Evolutionary conservation across 2,113 vertebrate genomes (phyloP).

Genomic region (Datnioides undecimradiatus): DNA sequence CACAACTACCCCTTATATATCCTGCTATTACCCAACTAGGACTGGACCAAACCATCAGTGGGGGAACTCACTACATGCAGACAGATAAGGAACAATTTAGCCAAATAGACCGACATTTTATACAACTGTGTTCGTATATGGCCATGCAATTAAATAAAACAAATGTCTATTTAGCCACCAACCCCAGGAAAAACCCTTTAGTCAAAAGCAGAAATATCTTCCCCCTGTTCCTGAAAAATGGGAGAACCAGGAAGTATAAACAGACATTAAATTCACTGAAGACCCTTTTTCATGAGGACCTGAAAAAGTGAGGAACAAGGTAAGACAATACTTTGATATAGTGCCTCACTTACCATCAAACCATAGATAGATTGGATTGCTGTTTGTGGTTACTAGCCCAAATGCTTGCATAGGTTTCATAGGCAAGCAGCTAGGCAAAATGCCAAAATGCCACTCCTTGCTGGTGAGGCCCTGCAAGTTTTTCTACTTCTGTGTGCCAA

Average conservation of each 20-base stretch:
- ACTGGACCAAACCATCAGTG: conserved; percentile 3
- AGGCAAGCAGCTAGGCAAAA: too few relatives aligned
- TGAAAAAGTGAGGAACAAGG: background rate
- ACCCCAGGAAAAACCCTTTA: background rate
- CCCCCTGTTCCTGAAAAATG: background rate
- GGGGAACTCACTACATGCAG: background rate
- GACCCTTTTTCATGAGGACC: background rate
- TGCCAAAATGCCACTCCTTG: background rate
- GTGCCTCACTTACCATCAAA: background rate
- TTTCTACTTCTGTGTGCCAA: background rate
- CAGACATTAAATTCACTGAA: accelerated
- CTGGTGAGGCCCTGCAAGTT: background rate
- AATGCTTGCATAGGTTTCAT: background rate
- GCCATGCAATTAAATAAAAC: accelerated
- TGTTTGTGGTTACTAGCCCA: background rate
- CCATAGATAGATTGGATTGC: background rate
- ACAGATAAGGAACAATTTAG: background rate
- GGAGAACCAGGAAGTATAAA: conserved; percentile 29
- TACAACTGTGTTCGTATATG: background rate
- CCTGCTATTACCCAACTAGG: background rate
- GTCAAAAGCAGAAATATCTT: background rate
- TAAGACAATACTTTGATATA: background rate
- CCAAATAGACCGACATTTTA: background rate
- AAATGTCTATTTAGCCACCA: background rate
- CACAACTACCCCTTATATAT: background rate